Conservation (phyloP, 92 coral and sea anemone species). For the Hydrozoanthus gracilis region DNA sequence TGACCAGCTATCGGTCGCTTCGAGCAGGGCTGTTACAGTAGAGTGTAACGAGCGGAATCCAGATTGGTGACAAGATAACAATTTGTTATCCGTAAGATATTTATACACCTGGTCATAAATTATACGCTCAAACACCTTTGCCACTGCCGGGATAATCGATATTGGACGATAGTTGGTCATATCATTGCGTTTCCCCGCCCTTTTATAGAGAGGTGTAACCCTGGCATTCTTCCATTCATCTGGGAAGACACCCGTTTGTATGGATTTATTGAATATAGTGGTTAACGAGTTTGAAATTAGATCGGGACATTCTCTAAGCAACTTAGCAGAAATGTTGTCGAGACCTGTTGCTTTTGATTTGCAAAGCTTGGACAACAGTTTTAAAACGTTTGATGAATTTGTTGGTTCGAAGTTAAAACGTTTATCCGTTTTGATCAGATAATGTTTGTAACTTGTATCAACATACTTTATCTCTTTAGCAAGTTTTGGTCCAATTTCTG, state of each 20-base stretch:
- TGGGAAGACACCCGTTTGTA: slow-evolving; percentile 29
- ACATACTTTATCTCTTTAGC: background rate
- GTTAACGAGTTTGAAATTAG: slow-evolving; percentile 30
- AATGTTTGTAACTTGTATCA: slow-evolving; percentile 30
- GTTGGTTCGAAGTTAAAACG: slow-evolving; percentile 14
- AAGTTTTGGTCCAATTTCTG: slow-evolving; percentile 41
- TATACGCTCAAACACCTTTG: slow-evolving; percentile 29
- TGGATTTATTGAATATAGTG: slow-evolving; percentile 20
- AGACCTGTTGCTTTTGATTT: slow-evolving; percentile 45
- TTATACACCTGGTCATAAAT: slow-evolving; percentile 39
- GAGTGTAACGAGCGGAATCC: slow-evolving; percentile 30
- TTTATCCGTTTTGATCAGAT: slow-evolving; percentile 32
- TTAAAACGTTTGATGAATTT: slow-evolving; percentile 6
- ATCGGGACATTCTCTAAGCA: slow-evolving; percentile 47
- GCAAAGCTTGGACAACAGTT: slow-evolving; percentile 46
- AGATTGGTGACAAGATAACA: slow-evolving; percentile 29
- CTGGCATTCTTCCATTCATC: slow-evolving; percentile 32
- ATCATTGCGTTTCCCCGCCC: background rate
- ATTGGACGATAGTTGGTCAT: slow-evolving; percentile 26
- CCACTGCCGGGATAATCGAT: slow-evolving; percentile 33
- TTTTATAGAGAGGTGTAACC: slow-evolving; percentile 32
- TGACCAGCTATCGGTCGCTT: slow-evolving; percentile 52
- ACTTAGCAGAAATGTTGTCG: slow-evolving; percentile 47
- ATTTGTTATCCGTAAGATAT: slow-evolving; percentile 18
- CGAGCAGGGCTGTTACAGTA: slow-evolving; percentile 32